Evolutionary conservation across 2,797 vertebrate species (phyloP).

Genomic region (Ispidina picta): DNA sequence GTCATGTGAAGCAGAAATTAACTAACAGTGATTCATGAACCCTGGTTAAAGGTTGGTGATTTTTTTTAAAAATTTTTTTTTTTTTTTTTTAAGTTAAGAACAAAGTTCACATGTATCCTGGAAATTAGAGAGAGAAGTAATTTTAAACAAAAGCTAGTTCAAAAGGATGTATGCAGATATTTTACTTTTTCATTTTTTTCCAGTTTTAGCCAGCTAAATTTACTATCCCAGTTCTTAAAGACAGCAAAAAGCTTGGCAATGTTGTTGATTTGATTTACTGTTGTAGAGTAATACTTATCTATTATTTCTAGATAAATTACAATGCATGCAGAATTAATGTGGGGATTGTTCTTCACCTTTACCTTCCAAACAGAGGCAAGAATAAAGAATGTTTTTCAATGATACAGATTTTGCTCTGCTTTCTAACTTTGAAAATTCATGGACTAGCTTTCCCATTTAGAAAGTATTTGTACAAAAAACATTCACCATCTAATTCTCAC

Average conservation of each 20-base stretch:
- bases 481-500: not conserved
- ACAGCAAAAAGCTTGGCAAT: not conserved
- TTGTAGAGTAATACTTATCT: not conserved
- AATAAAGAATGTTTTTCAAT: not conserved
- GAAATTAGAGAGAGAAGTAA: not conserved
- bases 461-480: not conserved
- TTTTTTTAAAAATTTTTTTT: not conserved
- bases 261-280: not conserved
- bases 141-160: not conserved
- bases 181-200: not conserved
- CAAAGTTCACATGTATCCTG: not conserved
- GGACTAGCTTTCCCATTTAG: not conserved
- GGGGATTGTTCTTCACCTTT: not conserved
- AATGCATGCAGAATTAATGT: not conserved
- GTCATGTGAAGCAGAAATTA: not conserved
- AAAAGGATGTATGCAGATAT: not conserved
- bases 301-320: not conserved
- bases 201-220: not conserved
- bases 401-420: not conserved
- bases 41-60: not conserved
- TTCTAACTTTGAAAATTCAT: not conserved
- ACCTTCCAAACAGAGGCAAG: not conserved
- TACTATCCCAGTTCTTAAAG: not conserved
- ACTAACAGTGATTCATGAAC: not conserved
- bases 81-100: not conserved